Percentiles rank a stretch among this genome's conserved stretches.
These are phyloP conservation scores for Pygoscelis antarcticus DNA, from an alignment of 2,113 vertebrate species.

Conservation along the genomic window DNA sequence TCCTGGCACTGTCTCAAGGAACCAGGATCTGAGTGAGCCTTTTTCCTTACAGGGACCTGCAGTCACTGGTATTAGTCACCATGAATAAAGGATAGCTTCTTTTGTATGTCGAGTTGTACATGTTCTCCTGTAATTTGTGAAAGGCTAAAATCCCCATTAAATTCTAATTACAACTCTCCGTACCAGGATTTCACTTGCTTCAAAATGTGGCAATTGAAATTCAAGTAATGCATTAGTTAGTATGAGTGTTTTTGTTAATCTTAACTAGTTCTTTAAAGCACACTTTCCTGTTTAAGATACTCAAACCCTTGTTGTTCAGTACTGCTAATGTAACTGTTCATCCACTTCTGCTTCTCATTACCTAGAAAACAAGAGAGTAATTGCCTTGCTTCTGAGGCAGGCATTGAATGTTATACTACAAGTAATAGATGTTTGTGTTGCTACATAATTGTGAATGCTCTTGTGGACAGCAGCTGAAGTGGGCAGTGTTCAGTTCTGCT, in stretches of 20 bases:
- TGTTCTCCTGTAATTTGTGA: neutral
- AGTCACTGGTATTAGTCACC: neutral
- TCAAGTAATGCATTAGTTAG: neutral
- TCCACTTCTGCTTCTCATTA: neutral
- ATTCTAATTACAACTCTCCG: neutral
- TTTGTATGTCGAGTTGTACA: neutral
- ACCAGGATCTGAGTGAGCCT: neutral
- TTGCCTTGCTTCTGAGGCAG: neutral
- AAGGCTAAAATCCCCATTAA: neutral
- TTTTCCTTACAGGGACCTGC: neutral
- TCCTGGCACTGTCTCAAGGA: neutral
- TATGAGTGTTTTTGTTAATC: neutral
- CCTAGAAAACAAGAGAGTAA: neutral
- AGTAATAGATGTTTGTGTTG: neutral
- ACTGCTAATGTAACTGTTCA: neutral
- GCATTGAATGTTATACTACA: neutral
- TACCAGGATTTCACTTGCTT: neutral
- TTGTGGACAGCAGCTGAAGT: neutral
- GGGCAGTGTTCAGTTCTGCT: neutral
- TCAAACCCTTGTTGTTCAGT: neutral
- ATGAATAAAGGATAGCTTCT: neutral
- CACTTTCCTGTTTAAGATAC: neutral
- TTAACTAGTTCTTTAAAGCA: neutral
- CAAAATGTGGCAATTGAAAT: neutral
- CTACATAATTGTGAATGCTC: neutral